Percentiles rank a stretch among this genome's conserved stretches.
Evolutionary conservation across 2,113 vertebrate genomes (phyloP).

Genomic region (Oophaga pumilio): DNA sequence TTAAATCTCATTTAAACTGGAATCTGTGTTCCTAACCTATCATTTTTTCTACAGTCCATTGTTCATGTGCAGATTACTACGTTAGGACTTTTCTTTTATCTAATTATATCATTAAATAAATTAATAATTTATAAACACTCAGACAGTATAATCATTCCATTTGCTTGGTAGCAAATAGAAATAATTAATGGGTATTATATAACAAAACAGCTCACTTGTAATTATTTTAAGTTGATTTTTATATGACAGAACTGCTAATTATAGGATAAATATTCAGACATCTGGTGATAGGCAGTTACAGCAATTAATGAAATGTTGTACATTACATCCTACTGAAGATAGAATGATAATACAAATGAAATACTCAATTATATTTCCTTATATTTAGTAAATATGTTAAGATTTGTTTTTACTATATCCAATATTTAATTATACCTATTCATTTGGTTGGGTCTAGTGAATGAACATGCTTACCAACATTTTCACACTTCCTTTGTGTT

Average conservation of each 20-base stretch:
- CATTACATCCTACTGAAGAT: background rate
- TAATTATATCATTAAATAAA: too few relatives aligned
- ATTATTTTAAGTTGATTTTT: background rate
- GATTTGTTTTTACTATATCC: background rate
- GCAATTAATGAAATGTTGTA: constrained; percentile 13
- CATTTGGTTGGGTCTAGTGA: background rate
- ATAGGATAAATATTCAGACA: background rate
- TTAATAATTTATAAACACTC: background rate
- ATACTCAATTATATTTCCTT: background rate
- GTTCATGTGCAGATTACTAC: too few relatives aligned
- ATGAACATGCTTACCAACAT: background rate
- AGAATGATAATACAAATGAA: background rate
- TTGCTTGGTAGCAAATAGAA: background rate
- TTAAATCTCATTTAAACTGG: too few relatives aligned
- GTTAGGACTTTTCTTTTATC: too few relatives aligned
- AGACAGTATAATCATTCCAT: background rate
- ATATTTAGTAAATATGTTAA: background rate
- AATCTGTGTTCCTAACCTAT: too few relatives aligned
- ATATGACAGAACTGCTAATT: constrained; percentile 6
- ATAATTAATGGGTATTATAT: background rate
- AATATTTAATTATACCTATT: background rate
- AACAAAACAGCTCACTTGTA: background rate
- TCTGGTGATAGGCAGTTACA: constrained; percentile 2
- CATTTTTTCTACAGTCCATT: too few relatives aligned
- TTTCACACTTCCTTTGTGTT: background rate